Conservation (phyloP, 2,797 vertebrate genomes). For the Eospalax fontanierii region DNA sequence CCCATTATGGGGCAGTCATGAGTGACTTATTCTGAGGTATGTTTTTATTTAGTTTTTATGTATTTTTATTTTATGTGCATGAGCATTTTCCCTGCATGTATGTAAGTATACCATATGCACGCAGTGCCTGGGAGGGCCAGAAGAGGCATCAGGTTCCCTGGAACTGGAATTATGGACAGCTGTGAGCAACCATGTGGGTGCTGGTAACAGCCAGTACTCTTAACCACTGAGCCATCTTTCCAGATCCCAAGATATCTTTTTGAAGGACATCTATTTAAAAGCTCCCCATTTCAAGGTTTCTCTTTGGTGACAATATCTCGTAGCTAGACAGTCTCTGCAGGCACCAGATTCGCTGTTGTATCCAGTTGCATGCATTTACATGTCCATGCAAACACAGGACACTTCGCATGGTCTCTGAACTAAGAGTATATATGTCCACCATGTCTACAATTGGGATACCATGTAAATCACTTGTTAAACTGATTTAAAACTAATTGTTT, state of each 20-base stretch:
- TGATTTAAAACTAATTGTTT: slow-evolving; percentile 99
- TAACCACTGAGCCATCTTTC: too few relatives aligned
- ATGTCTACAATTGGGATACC: slow-evolving; percentile 99
- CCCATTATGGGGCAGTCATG: slow-evolving; percentile 81
- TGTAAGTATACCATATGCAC: too few relatives aligned
- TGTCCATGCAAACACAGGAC: slow-evolving; percentile 97
- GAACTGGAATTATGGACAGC: too few relatives aligned
- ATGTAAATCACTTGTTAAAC: slow-evolving; percentile 99
- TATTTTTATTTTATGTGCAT: too few relatives aligned
- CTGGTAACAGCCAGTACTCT: too few relatives aligned
- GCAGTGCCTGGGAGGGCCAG: too few relatives aligned
- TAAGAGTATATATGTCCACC: slow-evolving; percentile 97
- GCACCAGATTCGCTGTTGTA: slow-evolving; percentile 98
- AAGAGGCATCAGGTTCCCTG: too few relatives aligned
- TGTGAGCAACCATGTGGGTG: too few relatives aligned
- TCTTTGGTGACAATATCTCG: slow-evolving; percentile 79
- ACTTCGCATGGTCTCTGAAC: slow-evolving; percentile 99
- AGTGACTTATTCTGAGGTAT: slow-evolving; percentile 83
- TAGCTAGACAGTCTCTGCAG: slow-evolving; percentile 95
- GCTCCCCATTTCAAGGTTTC: slow-evolving; percentile 54
- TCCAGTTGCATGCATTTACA: slow-evolving; percentile 99
- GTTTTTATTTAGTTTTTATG: too few relatives aligned
- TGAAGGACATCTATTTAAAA: slow-evolving; percentile 72
- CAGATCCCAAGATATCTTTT: slow-evolving; percentile 44
- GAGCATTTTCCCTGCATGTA: too few relatives aligned